A percentile compares a stretch with the other conserved stretches of the same genome.
These are phyloP conservation scores for Plebejus argus DNA, from an alignment of 2,888 invertebrate species.

Conservation along the genomic window DNA sequence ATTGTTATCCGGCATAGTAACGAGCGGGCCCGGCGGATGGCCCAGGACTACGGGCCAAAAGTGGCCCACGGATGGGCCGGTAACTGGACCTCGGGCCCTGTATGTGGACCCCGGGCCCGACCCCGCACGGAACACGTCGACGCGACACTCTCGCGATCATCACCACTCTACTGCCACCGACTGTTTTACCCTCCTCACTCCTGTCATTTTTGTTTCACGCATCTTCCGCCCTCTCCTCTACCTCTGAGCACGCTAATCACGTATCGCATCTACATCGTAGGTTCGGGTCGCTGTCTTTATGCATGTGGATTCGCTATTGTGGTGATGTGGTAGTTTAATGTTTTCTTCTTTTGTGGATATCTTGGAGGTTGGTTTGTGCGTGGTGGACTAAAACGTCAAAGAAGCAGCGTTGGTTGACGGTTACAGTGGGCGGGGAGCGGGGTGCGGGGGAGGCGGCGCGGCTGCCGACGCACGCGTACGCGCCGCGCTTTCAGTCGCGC, in stretches of 20 bases:
- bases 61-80: constrained; percentile 16
- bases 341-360: constrained; percentile 23
- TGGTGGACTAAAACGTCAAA: constrained; percentile 38
- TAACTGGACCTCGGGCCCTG: neutral
- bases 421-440: constrained; percentile 40
- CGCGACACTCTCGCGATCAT: constrained; percentile 72
- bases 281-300: constrained; percentile 43
- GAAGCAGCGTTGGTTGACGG: constrained; percentile 39
- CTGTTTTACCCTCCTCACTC: constrained; percentile 64
- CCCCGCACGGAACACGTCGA: constrained; percentile 77
- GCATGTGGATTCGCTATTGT: constrained; percentile 49
- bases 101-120: constrained; percentile 48
- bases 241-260: constrained; percentile 69
- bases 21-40: constrained; percentile 17
- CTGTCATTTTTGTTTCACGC: constrained; percentile 72
- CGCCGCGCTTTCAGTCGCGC: constrained; percentile 89
- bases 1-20: constrained; percentile 21
- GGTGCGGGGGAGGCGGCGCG: constrained; percentile 58
- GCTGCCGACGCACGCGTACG: constrained; percentile 80
- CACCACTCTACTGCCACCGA: constrained; percentile 76
- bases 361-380: neutral
- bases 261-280: constrained; percentile 32
- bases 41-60: neutral
- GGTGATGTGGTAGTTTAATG: constrained; percentile 23
- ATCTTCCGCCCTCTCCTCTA: constrained; percentile 72